Percentiles rank a stretch among this genome's conserved stretches.
phyloP scores from a whole-genome alignment of 1,140 invertebrate species.

The Pseudomyrmex cubaensis region DNA sequence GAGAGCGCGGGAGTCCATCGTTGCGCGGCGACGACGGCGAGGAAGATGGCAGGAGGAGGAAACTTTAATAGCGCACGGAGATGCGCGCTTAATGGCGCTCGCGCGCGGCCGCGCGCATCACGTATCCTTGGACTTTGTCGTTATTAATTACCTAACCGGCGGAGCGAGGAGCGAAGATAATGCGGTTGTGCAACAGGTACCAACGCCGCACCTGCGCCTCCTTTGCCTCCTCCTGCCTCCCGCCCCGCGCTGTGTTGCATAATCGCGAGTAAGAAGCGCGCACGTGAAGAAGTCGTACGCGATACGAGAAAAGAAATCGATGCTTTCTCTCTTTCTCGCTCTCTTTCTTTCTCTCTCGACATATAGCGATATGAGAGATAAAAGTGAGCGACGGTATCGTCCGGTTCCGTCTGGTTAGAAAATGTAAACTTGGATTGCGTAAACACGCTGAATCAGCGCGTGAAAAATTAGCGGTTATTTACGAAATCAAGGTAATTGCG shows the following conservation, averaged over 20 bases:
- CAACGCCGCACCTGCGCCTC: conserved; percentile 73
- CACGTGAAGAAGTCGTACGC: conserved; percentile 70
- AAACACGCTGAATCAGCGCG: too few species aligned
- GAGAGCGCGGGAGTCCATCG: not conserved
- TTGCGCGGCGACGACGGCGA: not conserved
- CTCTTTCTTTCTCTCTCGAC: not conserved
- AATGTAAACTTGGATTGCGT: too few species aligned
- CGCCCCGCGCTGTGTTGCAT: conserved; percentile 75
- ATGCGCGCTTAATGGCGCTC: conserved; percentile 57
- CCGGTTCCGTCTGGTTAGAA: too few species aligned
- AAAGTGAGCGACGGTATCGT: too few species aligned
- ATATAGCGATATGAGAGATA: too few species aligned
- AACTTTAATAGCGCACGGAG: conserved; percentile 47
- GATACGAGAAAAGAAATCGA: conserved; percentile 64
- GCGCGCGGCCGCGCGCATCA: conserved; percentile 64
- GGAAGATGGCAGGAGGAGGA: not conserved
- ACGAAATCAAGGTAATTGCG: too few species aligned
- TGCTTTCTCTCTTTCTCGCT: conserved; percentile 1
- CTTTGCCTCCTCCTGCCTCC: conserved; percentile 16
- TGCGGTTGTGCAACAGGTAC: conserved; percentile 84
- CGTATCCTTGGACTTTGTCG: conserved; percentile 84
- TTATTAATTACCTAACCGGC: conserved; percentile 85
- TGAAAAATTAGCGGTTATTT: too few species aligned
- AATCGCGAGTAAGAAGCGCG: conserved; percentile 75
- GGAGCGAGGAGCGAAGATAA: conserved; percentile 84